A percentile compares a stretch with the other conserved stretches of the same genome.
Evolutionary conservation across 1,140 invertebrate genomes (phyloP).

Genomic region (Hylaeus anthracinus): DNA sequence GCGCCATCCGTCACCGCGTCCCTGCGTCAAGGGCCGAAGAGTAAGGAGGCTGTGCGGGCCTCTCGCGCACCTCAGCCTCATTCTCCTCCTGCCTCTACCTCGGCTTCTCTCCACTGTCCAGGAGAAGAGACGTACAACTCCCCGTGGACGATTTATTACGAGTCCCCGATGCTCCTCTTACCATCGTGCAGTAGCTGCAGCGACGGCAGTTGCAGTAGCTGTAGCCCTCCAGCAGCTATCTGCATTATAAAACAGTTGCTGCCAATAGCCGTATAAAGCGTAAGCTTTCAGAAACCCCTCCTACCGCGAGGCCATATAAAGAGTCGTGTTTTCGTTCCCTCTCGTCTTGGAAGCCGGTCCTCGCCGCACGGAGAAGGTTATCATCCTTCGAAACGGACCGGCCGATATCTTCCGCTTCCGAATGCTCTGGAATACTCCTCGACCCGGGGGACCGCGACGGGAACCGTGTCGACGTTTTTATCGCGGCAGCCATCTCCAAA

Average conservation of each 20-base stretch:
- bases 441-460: not conserved
- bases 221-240: slow-evolving; percentile 66
- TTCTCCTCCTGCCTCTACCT: slow-evolving; percentile 46
- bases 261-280: slow-evolving; percentile 75
- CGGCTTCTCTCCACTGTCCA: slow-evolving; percentile 60
- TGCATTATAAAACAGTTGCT: slow-evolving; percentile 78
- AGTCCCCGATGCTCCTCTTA: slow-evolving; percentile 64
- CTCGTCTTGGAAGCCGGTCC: slow-evolving; percentile 35
- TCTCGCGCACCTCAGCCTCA: slow-evolving; percentile 35
- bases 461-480: slow-evolving; percentile 53
- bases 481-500: slow-evolving; percentile 53
- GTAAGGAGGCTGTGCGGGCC: slow-evolving; percentile 41
- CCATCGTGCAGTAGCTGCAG: slow-evolving; percentile 42
- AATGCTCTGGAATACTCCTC: not conserved
- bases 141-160: slow-evolving; percentile 75
- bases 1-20: slow-evolving; percentile 59
- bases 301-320: slow-evolving; percentile 49
- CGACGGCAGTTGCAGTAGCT: slow-evolving; percentile 49
- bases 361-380: slow-evolving; percentile 17
- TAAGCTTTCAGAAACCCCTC: slow-evolving; percentile 62
- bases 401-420: slow-evolving; percentile 20
- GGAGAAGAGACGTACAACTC: slow-evolving; percentile 74
- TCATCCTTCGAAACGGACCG: slow-evolving; percentile 29
- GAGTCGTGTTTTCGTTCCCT: slow-evolving; percentile 31
- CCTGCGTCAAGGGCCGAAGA: slow-evolving; percentile 42